Evolutionary conservation across 1,140 invertebrate species (phyloP), one percentile per base, ranked within the genome.

Genomic region (Pemphigus obesinymphae): DNA sequence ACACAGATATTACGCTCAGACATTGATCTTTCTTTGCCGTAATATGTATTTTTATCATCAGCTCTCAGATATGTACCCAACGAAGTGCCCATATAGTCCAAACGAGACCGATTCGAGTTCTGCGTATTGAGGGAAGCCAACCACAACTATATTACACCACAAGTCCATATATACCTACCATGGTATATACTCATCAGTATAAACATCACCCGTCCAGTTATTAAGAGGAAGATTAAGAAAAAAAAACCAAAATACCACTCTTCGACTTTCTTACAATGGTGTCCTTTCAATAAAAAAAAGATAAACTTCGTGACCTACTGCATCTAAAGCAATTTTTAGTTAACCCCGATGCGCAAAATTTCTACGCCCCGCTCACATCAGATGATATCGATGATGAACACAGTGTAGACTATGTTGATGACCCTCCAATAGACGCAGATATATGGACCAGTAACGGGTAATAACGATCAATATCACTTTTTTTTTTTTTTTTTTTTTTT

Each of bases 261-360:
- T 72, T 5, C 10, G 23, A 15, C 68, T 17, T 43, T 45, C 26
- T 26, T 72, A 72, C 17, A 15, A 72, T 40, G 68, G 68, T 40
- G 10, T n/a, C 11, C 40, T 72, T 6, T 31, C 66, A 40, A 70
- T 40, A n/a, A 70, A 70, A 70, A 70, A 70, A 43, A 70, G n/a
- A 37, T 43, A 72, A 72, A 45, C 40, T 43, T 72, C 45, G 45
- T 26, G 68, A 72, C 15, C 40, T 45, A 45, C 68, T 70, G 26
- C 10, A 70, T 15, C 40, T 72, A 72, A 72, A 72, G 15, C 68
- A 72, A 26, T 72, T 72, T 72, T 72, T 72, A 72, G 26, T 7
- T 4, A 43, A 43, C n/a, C 6, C n/a, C 0, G 40, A 70, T n/a
- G n/a, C n/a, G n/a, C n/a, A n/a, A n/a, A n/a, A n/a, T n/a, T n/a